These are phyloP conservation scores for Adelges cooleyi DNA, from an alignment of 1,140 invertebrate genomes.

Conservation along the genomic window DNA sequence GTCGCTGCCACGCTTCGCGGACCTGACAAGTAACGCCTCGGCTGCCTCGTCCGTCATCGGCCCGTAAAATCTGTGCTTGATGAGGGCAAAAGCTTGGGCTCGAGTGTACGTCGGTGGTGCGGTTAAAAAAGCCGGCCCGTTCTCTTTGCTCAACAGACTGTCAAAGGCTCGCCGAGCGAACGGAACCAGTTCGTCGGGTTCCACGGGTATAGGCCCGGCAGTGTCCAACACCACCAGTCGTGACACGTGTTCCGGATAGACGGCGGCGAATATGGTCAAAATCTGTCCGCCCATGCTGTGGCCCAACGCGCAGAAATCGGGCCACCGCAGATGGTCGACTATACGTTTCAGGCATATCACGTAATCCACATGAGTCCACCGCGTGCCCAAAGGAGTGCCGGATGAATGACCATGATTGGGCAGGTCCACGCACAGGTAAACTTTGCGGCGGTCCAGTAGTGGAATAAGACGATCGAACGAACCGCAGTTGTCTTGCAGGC, in stretches of 20 bases:
- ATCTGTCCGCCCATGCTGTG: conserved; percentile 70
- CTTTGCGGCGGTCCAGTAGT: conserved; percentile 46
- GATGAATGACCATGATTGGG: conserved; percentile 73
- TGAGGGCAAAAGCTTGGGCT: conserved; percentile 49
- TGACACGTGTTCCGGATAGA: conserved; percentile 59
- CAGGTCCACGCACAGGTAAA: conserved; percentile 58
- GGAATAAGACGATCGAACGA: conserved; percentile 71
- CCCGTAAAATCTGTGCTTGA: conserved; percentile 48
- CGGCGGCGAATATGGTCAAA: conserved; percentile 62
- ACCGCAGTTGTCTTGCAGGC: conserved; percentile 79
- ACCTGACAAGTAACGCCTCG: conserved; percentile 55
- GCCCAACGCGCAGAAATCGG: conserved; percentile 58
- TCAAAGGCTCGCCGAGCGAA: conserved; percentile 35
- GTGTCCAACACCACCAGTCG: conserved; percentile 57
- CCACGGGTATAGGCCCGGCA: conserved; percentile 26
- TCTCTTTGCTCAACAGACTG: conserved; percentile 18
- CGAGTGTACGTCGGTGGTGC: conserved; percentile 38
- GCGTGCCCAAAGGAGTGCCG: conserved; percentile 55
- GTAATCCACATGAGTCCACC: conserved; percentile 62
- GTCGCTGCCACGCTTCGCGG: conserved; percentile 42
- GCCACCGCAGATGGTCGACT: conserved; percentile 64
- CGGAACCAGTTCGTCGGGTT: conserved; percentile 17
- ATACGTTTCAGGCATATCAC: conserved; percentile 53
- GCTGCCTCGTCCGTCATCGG: conserved; percentile 49
- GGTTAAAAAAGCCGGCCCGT: conserved; percentile 33